phyloP scores from a whole-genome alignment of 2,888 invertebrate species.

The Thereva nobilitata region DNA sequence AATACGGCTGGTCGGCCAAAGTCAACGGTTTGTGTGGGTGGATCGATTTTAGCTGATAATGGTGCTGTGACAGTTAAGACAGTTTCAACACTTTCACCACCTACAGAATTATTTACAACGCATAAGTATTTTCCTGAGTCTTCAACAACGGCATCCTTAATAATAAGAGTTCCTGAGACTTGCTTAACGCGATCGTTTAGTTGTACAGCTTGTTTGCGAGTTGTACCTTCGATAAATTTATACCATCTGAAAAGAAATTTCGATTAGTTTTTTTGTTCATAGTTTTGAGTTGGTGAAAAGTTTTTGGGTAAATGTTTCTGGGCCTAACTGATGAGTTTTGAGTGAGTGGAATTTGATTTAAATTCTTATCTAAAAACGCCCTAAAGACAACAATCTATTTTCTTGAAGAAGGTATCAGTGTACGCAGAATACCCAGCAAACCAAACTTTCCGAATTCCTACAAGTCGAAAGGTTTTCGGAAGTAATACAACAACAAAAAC shows the following conservation, averaged over 20 bases:
- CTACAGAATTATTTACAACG: conserved; percentile 92
- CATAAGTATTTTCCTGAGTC: conserved; percentile 95
- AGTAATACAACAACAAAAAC: no score
- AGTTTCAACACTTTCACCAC: conserved; percentile 90
- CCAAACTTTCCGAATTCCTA: no score
- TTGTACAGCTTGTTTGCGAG: conserved; percentile 84
- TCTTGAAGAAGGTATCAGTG: no score
- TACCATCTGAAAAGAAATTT: conserved; percentile 82
- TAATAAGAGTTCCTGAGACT: conserved; percentile 91
- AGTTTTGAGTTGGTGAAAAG: background rate
- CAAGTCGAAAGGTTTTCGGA: no score
- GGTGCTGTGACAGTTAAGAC: conserved; percentile 92
- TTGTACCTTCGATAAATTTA: conserved; percentile 87
- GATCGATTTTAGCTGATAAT: conserved; percentile 84
- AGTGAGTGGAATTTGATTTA: no score
- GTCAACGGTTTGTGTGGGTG: conserved; percentile 88
- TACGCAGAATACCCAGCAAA: no score
- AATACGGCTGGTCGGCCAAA: conserved; percentile 91
- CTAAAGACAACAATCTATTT: no score
- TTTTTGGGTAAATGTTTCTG: no score
- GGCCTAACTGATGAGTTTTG: no score
- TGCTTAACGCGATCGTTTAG: conserved; percentile 88
- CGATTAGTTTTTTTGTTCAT: background rate
- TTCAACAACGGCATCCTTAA: conserved; percentile 85
- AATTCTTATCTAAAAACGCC: no score